Percentiles rank a stretch among this genome's conserved stretches.
phyloP scores from a whole-genome alignment of 37 sponge, comb jelly and placozoan genomes.

The Chondrilla cf. caribensis region DNA sequence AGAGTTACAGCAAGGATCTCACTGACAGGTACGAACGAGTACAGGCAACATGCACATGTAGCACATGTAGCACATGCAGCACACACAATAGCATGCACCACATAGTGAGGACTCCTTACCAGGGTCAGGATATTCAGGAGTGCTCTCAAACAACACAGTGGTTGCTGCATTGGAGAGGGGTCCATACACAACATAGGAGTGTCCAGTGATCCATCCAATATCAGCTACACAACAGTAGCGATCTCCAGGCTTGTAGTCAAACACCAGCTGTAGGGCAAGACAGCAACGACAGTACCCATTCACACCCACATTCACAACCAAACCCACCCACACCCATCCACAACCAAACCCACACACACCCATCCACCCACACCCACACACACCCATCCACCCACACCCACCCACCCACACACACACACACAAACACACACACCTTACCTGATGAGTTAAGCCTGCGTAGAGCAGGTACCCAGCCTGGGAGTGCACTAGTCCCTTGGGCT shows the following conservation, averaged over 20 bases:
- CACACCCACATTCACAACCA: not conserved
- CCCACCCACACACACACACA: not conserved
- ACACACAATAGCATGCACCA: not conserved
- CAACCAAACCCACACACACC: slow-evolving; percentile 12
- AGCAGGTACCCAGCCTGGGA: slow-evolving; percentile 95
- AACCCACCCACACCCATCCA: not conserved
- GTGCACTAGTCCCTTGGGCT: slow-evolving; percentile 92
- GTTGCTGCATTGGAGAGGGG: slow-evolving; percentile 92
- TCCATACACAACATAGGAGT: slow-evolving; percentile 91
- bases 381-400: not conserved
- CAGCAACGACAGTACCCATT: not conserved
- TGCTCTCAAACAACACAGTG: slow-evolving; percentile 88
- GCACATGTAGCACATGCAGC: too few relatives aligned
- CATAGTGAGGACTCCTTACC: slow-evolving; percentile 49
- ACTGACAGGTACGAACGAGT: too few relatives aligned
- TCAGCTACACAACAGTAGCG: slow-evolving; percentile 96
- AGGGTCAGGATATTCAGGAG: slow-evolving; percentile 86
- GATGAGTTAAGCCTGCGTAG: slow-evolving; percentile 85
- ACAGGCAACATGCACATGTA: too few relatives aligned
- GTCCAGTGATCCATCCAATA: slow-evolving; percentile 98
- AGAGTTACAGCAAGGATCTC: too few relatives aligned
- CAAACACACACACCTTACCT: slow-evolving; percentile 49
- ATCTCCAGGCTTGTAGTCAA: slow-evolving; percentile 90
- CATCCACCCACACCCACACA: too few relatives aligned
- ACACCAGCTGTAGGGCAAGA: slow-evolving; percentile 59